Conservation (phyloP, 2,113 vertebrate species). For the Hemiprocne comata region DNA sequence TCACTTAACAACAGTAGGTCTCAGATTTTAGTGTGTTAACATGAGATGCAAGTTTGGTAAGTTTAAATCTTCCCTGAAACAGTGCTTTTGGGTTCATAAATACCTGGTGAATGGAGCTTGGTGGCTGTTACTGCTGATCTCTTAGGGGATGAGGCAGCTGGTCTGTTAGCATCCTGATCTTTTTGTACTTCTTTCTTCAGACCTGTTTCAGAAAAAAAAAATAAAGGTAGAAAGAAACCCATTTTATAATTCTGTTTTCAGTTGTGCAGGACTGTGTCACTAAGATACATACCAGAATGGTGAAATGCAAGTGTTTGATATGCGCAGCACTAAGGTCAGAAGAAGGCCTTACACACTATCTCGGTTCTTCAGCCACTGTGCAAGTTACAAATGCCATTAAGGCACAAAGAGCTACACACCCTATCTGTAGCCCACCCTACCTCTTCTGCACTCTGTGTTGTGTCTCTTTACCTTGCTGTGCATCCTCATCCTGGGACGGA, state of each 20-base stretch:
- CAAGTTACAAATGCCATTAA: neutral
- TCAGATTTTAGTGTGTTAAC: constrained; percentile 1
- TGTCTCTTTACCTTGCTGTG: neutral
- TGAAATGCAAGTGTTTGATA: neutral
- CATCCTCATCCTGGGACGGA: neutral
- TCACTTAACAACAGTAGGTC: neutral
- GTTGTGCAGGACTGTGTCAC: neutral
- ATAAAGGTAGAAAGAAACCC: neutral
- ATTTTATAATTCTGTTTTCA: neutral
- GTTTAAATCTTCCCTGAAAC: neutral
- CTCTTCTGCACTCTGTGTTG: neutral
- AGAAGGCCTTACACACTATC: neutral
- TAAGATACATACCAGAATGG: neutral
- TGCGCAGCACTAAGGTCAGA: neutral
- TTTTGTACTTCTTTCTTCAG: constrained; percentile 85
- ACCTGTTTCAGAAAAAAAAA: constrained; percentile 67
- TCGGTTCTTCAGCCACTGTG: neutral
- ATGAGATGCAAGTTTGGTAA: neutral
- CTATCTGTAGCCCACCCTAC: neutral
- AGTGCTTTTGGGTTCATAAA: neutral
- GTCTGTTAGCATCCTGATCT: constrained; percentile 77
- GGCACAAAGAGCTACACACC: neutral
- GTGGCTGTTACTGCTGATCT: constrained; percentile 78
- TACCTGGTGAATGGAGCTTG: constrained; percentile 91
- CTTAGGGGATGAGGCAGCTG: constrained; percentile 84